Evolutionary conservation across 1,140 invertebrate species (phyloP).

Genomic region (Drosophila ambigua): DNA sequence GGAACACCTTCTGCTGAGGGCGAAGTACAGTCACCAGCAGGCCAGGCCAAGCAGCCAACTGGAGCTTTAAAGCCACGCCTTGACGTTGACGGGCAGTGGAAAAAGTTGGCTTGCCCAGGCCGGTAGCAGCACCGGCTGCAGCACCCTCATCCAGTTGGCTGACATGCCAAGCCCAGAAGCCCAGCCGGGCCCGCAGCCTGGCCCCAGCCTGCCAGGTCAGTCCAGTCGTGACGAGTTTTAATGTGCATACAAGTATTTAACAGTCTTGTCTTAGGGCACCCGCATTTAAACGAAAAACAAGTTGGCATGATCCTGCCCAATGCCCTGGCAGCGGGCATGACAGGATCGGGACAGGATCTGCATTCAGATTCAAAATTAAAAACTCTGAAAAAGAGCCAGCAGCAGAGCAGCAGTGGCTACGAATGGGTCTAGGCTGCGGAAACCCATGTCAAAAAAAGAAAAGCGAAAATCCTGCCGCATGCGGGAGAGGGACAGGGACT

Average conservation of each 20-base stretch:
- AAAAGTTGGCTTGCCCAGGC: slow-evolving; percentile 38
- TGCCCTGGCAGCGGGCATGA: too few species aligned
- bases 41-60: neutral
- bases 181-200: too few species aligned
- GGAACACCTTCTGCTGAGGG: slow-evolving; percentile 23
- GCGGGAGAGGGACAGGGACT: neutral
- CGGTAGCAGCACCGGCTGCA: neutral
- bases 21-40: slow-evolving; percentile 9
- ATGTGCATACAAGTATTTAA: slow-evolving; percentile 56
- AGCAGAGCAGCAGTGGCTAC: too few species aligned
- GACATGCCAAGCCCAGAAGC: slow-evolving; percentile 45
- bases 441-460: slow-evolving; percentile 76
- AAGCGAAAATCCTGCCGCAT: slow-evolving; percentile 1
- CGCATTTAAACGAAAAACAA: too few species aligned
- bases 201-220: neutral
- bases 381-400: neutral
- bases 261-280: too few species aligned
- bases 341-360: too few species aligned
- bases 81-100: slow-evolving; percentile 70
- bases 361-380: too few species aligned
- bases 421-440: slow-evolving; percentile 72
- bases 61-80: slow-evolving; percentile 32
- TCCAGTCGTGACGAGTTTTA: slow-evolving; percentile 34
- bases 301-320: too few species aligned
- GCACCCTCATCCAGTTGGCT: slow-evolving; percentile 67